Evolutionary conservation across 2,888 invertebrate genomes (phyloP).

Genomic region (Latheticus oryzae): DNA sequence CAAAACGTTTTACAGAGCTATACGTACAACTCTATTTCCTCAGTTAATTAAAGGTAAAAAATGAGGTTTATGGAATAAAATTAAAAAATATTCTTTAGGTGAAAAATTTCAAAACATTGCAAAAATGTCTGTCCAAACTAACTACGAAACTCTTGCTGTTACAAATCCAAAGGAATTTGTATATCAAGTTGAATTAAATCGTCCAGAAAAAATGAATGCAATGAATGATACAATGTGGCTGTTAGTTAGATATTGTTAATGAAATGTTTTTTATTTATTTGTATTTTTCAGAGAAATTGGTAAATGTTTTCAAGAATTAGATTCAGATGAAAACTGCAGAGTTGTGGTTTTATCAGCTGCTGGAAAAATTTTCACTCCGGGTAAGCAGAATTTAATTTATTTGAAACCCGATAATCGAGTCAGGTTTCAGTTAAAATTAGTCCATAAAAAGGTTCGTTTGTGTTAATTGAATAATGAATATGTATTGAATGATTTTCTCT

Average conservation of each 20-base stretch:
- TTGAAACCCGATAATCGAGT: background rate
- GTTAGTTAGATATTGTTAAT: constrained; percentile 72
- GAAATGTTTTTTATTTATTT: constrained; percentile 21
- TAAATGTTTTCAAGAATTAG: constrained; percentile 82
- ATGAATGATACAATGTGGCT: constrained; percentile 84
- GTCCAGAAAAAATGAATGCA: constrained; percentile 91
- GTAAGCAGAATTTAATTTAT: constrained; percentile 67
- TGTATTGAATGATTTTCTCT: too few species aligned
- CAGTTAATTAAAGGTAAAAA: too few species aligned
- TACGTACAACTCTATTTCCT: too few species aligned
- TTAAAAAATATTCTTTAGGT: too few species aligned
- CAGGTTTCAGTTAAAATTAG: constrained; percentile 22
- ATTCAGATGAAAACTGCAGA: constrained; percentile 83
- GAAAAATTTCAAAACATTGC: too few species aligned
- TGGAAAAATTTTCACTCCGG: constrained; percentile 89
- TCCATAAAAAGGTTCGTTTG: too few species aligned
- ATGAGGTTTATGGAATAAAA: too few species aligned
- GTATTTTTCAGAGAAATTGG: constrained; percentile 77
- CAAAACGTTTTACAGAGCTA: too few species aligned
- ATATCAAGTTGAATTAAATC: constrained; percentile 88
- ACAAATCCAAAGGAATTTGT: constrained; percentile 78
- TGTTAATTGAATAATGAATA: too few species aligned
- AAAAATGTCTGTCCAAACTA: constrained; percentile 51
- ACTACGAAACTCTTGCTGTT: constrained; percentile 74
- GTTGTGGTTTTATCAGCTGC: constrained; percentile 88